These are phyloP conservation scores for Zeugodacus cucurbitae DNA, from an alignment of 1,140 invertebrate species.

Conservation along the genomic window DNA sequence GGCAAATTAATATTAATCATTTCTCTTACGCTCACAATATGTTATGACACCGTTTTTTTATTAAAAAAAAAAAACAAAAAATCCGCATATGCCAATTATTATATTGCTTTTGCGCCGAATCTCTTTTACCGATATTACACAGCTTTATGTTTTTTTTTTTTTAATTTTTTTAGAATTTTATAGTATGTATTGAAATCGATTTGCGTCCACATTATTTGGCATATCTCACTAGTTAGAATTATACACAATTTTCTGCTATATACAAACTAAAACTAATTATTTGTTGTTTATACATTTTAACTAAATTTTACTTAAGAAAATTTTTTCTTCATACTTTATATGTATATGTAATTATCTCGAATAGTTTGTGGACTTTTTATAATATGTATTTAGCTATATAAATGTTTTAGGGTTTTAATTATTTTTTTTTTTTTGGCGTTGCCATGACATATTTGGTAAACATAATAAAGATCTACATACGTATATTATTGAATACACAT, in stretches of 20 bases:
- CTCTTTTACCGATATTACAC: neutral
- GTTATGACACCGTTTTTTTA: neutral
- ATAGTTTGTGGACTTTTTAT: neutral
- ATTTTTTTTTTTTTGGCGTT: neutral
- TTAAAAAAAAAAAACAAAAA: neutral
- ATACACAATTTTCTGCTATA: neutral
- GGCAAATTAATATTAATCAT: neutral
- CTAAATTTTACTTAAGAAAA: neutral
- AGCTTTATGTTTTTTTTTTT: too few species aligned
- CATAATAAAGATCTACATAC: neutral
- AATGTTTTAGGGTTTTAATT: too few species aligned
- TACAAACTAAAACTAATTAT: neutral
- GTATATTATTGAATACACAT: neutral
- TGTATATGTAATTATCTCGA: neutral
- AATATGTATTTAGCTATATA: neutral
- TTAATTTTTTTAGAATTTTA: neutral
- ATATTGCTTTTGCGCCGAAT: neutral
- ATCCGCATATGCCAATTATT: neutral
- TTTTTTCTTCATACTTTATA: neutral
- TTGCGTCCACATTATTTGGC: neutral
- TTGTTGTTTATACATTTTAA: neutral
- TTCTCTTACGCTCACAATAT: neutral
- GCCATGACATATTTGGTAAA: conserved; percentile 2
- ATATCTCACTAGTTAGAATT: conserved; percentile 26
- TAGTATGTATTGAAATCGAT: neutral